Conservation (phyloP, 1,140 invertebrate genomes). For the Micrasema minimum region DNA sequence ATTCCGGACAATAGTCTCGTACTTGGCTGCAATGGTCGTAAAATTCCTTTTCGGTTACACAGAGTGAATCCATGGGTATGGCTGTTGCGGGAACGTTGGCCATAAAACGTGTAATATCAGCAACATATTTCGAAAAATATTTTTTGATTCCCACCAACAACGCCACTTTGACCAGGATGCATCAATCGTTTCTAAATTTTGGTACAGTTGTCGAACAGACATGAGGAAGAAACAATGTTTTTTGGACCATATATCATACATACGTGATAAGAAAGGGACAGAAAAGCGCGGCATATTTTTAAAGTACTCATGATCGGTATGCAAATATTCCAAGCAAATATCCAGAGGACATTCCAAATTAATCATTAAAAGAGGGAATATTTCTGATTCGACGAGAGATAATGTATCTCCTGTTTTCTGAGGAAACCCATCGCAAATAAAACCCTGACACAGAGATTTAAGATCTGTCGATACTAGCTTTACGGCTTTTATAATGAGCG, state of each 20-base stretch:
- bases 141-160: constrained; percentile 61
- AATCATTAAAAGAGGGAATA: constrained; percentile 67
- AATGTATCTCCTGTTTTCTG: constrained; percentile 61
- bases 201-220: constrained; percentile 66
- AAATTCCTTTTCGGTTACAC: constrained; percentile 67
- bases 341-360: constrained; percentile 61
- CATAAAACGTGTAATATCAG: constrained; percentile 59
- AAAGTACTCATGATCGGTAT: constrained; percentile 49
- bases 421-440: constrained; percentile 71
- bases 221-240: constrained; percentile 57
- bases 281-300: constrained; percentile 46
- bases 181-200: constrained; percentile 63
- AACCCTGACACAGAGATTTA: constrained; percentile 63
- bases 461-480: constrained; percentile 64
- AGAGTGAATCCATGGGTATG: constrained; percentile 59
- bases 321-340: constrained; percentile 59
- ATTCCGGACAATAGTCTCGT: constrained; percentile 68
- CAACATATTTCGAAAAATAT: constrained; percentile 55
- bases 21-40: constrained; percentile 62
- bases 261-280: constrained; percentile 58
- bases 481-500: constrained; percentile 63
- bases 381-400: constrained; percentile 61
- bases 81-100: constrained; percentile 57
- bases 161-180: constrained; percentile 64
- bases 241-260: constrained; percentile 61